These are phyloP conservation scores for Semicossyphus pulcher DNA, from an alignment of 2,113 vertebrate species.

Conservation along the genomic window DNA sequence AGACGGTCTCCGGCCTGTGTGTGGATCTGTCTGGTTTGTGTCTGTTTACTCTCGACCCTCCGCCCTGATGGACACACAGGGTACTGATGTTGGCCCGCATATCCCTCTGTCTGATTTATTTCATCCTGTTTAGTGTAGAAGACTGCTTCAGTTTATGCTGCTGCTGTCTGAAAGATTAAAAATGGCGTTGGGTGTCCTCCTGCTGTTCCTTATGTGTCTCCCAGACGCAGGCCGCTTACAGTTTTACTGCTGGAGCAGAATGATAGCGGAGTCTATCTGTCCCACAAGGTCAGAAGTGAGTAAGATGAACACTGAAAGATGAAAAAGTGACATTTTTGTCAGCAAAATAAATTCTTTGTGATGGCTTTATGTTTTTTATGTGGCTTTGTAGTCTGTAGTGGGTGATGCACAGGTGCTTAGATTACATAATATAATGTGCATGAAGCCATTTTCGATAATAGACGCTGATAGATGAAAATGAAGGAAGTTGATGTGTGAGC, in stretches of 20 bases:
- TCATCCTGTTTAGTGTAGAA: constrained; percentile 58
- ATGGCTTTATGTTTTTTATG: not conserved
- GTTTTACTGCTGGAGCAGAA: not conserved
- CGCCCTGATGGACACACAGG: constrained; percentile 29
- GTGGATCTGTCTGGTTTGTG: constrained; percentile 32
- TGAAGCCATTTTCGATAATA: too few relatives aligned
- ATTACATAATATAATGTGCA: too few relatives aligned
- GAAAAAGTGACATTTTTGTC: not conserved
- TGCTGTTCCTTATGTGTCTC: constrained; percentile 20
- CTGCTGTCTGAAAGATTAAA: constrained; percentile 67
- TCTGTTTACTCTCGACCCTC: constrained; percentile 36
- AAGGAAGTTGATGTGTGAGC: too few relatives aligned
- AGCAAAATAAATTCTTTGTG: not conserved
- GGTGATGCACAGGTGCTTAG: too few relatives aligned
- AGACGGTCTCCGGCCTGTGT: not conserved
- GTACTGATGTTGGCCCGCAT: constrained; percentile 15
- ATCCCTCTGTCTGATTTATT: constrained; percentile 63
- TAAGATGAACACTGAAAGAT: not conserved
- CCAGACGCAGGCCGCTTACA: not conserved
- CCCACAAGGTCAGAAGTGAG: not conserved
- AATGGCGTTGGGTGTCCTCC: constrained; percentile 17
- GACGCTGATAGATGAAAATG: too few relatives aligned
- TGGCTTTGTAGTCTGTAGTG: not conserved
- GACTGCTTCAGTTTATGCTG: constrained; percentile 41
- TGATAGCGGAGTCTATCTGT: not conserved